Evolutionary conservation across 2,888 invertebrate genomes (phyloP).

Genomic region (Idaea aversata): DNA sequence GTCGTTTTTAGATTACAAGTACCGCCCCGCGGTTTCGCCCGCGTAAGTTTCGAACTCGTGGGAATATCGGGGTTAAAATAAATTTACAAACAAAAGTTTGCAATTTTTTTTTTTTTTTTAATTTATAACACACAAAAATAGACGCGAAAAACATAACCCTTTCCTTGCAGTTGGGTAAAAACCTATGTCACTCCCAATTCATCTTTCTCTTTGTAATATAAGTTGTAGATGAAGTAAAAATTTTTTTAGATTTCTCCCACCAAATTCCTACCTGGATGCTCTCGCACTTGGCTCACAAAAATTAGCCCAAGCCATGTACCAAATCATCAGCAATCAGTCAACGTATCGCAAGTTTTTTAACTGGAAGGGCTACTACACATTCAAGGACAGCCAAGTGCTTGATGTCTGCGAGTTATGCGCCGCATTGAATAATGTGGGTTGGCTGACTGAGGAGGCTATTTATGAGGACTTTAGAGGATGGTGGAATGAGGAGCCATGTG

Average conservation of each 20-base stretch:
- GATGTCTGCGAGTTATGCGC: slow-evolving; percentile 52
- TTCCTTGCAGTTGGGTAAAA: too few species aligned
- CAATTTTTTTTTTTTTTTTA: too few species aligned
- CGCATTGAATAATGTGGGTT: slow-evolving; percentile 44
- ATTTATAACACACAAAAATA: too few species aligned
- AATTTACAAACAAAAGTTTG: too few species aligned
- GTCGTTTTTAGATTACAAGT: too few species aligned
- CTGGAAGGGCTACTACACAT: slow-evolving; percentile 55
- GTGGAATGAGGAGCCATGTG: slow-evolving; percentile 47
- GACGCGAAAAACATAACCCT: too few species aligned
- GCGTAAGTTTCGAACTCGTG: too few species aligned
- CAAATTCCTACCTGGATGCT: slow-evolving; percentile 55
- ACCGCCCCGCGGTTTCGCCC: too few species aligned
- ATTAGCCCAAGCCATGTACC: slow-evolving; percentile 47
- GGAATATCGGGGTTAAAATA: too few species aligned
- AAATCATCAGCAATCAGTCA: slow-evolving; percentile 38
- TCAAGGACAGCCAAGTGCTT: slow-evolving; percentile 37
- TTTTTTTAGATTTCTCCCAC: slow-evolving; percentile 19
- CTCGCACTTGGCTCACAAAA: slow-evolving; percentile 31
- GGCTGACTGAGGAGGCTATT: slow-evolving; percentile 34
- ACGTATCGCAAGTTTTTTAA: slow-evolving; percentile 54
- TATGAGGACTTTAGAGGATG: slow-evolving; percentile 49
- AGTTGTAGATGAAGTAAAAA: too few species aligned
- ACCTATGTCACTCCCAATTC: too few species aligned
- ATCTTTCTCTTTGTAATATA: too few species aligned